Percentiles rank a stretch among this genome's conserved stretches.
These are phyloP conservation scores for Armadillidium nasatum DNA, from an alignment of 1,140 invertebrate genomes.

Conservation along the genomic window DNA sequence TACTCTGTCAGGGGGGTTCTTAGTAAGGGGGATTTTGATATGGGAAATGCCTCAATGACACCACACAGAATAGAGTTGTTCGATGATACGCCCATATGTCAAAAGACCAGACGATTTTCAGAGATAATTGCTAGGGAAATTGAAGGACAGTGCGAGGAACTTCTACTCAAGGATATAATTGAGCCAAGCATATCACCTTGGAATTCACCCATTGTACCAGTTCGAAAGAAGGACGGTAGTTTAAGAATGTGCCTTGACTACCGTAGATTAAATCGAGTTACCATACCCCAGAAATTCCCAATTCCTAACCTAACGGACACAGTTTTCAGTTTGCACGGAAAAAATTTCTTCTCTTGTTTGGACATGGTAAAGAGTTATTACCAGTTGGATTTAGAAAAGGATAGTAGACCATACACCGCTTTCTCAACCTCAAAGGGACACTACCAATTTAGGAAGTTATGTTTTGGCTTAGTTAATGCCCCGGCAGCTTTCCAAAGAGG, in stretches of 20 bases:
- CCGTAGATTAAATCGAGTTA: background rate
- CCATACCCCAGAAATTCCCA: background rate
- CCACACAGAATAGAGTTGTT: background rate
- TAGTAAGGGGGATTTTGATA: background rate
- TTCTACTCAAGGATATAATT: background rate
- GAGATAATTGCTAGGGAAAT: slow-evolving; percentile 2
- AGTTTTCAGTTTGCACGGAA: slow-evolving; percentile 10
- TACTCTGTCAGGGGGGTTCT: no score
- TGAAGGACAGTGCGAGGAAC: slow-evolving; percentile 10
- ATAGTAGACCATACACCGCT: background rate
- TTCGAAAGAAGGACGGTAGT: background rate
- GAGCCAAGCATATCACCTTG: slow-evolving; percentile 4
- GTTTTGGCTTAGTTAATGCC: slow-evolving; percentile 18
- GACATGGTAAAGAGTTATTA: slow-evolving; percentile 18
- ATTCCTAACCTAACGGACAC: background rate
- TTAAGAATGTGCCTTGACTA: background rate
- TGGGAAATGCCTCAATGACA: background rate
- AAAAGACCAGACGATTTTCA: background rate
- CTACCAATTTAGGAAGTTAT: slow-evolving; percentile 5
- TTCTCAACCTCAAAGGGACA: background rate
- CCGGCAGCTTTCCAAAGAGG: slow-evolving; percentile 10
- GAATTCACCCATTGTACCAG: slow-evolving; percentile 13
- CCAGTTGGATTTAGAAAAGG: background rate
- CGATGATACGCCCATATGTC: background rate
- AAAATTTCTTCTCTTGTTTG: background rate